Evolutionary conservation across 2,113 vertebrate species (phyloP), one percentile per base, ranked within the genome.

Genomic region (Poeciliopsis prolifica): DNA sequence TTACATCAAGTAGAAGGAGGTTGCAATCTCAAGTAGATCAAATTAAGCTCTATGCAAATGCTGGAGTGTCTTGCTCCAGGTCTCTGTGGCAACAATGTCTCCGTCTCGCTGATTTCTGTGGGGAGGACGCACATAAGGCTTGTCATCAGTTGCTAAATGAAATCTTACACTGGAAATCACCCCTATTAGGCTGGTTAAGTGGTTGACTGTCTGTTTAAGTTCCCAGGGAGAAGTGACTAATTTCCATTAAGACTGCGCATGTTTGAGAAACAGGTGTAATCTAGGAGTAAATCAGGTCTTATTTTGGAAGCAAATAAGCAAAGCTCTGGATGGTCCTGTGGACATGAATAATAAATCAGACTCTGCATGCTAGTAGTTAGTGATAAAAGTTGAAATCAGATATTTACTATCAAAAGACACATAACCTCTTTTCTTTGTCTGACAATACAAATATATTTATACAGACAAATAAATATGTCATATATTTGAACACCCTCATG

Each of bases 21-120:
- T 94, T 89, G 86, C 89, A 92, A 92, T 94, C 94, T 94, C 87
- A 94, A 95, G 93, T 94, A 94, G 91, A 94, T 94, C 92, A 94
- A 94, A 95, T 95, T 95, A 94, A 92, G 90, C 86, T 70, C 89
- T 88, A 88, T 92, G 93, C 91, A 91, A 93, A 94, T 93, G 81
- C 90, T 92, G 90, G 84, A 94, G 92, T 86, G 86, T 91, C 82
- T 93, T 73, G 5, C 90, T 89, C 62, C 72, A 58, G 17, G 81
- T 88, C 76, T 89, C 91, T 86, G 91, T 80, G 72, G 88, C 89
- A 87, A 93, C 90, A 84, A 81, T 92, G 86, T 85, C 80, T 82
- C 74, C 42, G 51, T 88, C 84, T 72, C 74, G 33, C 74, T 87
- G 75, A 75, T 86, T 90, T 89, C 84, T 88, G 81, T 65, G 67